Base-by-base conservation (phyloP, 2,888 invertebrate genomes). In the Apamea anceps region DNA sequence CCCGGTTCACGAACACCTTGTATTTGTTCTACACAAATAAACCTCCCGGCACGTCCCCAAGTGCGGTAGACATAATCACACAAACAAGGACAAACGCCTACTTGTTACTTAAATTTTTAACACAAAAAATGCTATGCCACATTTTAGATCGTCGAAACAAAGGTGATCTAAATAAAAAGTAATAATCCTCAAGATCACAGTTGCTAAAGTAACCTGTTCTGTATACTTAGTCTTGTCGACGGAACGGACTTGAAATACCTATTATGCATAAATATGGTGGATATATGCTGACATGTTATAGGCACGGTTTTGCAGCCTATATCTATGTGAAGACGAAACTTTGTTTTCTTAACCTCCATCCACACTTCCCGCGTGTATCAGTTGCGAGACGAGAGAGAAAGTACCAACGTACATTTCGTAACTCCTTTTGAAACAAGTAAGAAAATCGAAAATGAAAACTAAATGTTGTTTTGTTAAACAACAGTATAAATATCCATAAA, bases 321-420 rank as follows among this genome's bases (percentile, higher is more conserved):
- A 92, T 91, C 88, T 91, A 90, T 87, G 91, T 91, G 91, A 91
- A 94, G 93, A 93, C 90, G 93, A 93, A 92, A 94, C 93, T 93
- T 93, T 96, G 96, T 96, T 96, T 94, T 96, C 93, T 94, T 96
- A 96, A 96, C 96, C 96, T 96, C 95, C 94, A 95, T 96, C 85
- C 82, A 77, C 85, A 93, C 93, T 93, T 91, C 93, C 91, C 91
- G 91, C 92, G 92, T 90, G 90, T 93, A 95, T 95, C 93, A 94
- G 93, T 94, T 93, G 93, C 93, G 93, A 94, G 94, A 93, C 92
- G 92, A 95, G 95, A 96, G 95, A 95, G 95, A 96, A 96, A 96
- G 95, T 95, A 94, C 90, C 73, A 88, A 82, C 85, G 92, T 88
- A 90, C 90, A 95, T 96, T 95, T 96, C 95, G 94, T 96, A 96